Evolutionary conservation across 2,888 invertebrate species (phyloP).

Genomic region (Cactoblastis cactorum): DNA sequence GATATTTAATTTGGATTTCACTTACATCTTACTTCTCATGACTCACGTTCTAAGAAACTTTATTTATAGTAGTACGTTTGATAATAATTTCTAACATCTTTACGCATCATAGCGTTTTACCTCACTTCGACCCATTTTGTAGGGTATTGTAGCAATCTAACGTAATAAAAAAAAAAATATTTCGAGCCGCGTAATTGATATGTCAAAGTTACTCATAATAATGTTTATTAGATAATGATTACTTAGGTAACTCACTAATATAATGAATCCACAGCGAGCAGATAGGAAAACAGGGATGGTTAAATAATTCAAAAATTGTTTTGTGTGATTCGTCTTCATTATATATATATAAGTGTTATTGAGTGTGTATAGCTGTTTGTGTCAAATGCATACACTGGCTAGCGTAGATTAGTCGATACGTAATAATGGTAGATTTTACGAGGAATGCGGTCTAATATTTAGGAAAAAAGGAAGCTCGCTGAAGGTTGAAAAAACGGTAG

Average conservation of each 20-base stretch:
- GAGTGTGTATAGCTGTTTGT: constrained; percentile 71
- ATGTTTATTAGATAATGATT: constrained; percentile 69
- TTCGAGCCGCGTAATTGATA: constrained; percentile 79
- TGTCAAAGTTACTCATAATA: constrained; percentile 78
- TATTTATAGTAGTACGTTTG: constrained; percentile 39
- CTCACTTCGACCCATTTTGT: constrained; percentile 69
- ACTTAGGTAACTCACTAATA: constrained; percentile 70
- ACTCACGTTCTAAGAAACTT: constrained; percentile 32
- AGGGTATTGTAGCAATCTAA: constrained; percentile 71
- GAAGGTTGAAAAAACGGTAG: constrained; percentile 60
- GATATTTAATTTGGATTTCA: constrained; percentile 39
- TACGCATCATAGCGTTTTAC: constrained; percentile 44
- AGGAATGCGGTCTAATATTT: constrained; percentile 41
- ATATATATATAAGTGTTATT: constrained; percentile 70
- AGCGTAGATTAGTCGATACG: constrained; percentile 57
- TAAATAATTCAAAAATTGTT: constrained; percentile 65
- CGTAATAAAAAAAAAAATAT: constrained; percentile 65
- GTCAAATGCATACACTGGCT: constrained; percentile 59
- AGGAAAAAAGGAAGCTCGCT: constrained; percentile 57
- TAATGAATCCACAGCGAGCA: constrained; percentile 69
- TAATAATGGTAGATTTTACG: constrained; percentile 41
- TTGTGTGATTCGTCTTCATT: constrained; percentile 72
- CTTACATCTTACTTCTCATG: constrained; percentile 43
- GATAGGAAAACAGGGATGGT: constrained; percentile 79
- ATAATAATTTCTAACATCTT: constrained; percentile 42